Evolutionary conservation across 2,888 invertebrate species (phyloP).

Genomic region (Agonopterix heracliana): DNA sequence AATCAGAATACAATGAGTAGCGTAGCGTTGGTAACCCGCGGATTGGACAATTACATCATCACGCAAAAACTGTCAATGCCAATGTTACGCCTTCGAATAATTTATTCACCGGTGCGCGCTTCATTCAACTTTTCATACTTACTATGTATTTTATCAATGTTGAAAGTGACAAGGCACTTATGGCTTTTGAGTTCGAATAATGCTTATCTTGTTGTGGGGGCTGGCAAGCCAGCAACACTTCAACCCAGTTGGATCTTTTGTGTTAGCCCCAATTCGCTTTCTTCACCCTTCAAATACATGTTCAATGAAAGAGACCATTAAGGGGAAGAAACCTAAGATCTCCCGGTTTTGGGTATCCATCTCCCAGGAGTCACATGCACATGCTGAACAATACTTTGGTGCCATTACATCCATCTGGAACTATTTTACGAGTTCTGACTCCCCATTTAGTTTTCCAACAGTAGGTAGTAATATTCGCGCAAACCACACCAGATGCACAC

Average conservation of each 20-base stretch:
- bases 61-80: conserved; percentile 58
- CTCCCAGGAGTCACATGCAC: too few relatives aligned
- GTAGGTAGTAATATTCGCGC: conserved; percentile 32
- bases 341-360: too few relatives aligned
- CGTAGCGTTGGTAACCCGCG: conserved; percentile 33
- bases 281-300: too few relatives aligned
- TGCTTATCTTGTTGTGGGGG: too few relatives aligned
- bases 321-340: too few relatives aligned
- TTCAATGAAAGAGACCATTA: too few relatives aligned
- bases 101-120: conserved; percentile 12
- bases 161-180: not conserved
- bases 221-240: too few relatives aligned
- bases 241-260: too few relatives aligned
- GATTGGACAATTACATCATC: conserved; percentile 51
- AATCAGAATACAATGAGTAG: conserved; percentile 52
- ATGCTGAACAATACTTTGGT: too few relatives aligned
- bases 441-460: conserved; percentile 55
- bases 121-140: conserved; percentile 33
- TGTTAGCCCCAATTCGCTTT: too few relatives aligned
- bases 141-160: conserved; percentile 1
- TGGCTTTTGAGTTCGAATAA: too few relatives aligned
- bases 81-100: conserved; percentile 45
- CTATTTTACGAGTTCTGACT: conserved; percentile 17
- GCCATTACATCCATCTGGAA: too few relatives aligned
- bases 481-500: conserved; percentile 49